Percentiles rank a stretch among this genome's conserved stretches.
Conservation (phyloP, 2,797 vertebrate genomes). For the Falco concolor region DNA sequence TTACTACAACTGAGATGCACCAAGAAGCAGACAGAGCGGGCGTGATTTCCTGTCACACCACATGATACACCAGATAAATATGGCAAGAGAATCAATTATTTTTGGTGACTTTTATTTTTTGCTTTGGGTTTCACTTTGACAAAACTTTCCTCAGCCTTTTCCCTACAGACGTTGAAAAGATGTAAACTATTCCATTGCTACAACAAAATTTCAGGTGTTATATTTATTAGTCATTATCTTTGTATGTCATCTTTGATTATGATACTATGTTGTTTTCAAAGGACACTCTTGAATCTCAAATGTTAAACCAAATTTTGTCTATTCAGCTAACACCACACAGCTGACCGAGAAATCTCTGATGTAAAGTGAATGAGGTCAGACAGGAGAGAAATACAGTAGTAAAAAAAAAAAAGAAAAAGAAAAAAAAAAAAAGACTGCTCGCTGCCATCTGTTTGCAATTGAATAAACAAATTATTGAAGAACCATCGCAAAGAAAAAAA, state of each 20-base stretch:
- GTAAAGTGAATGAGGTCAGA: neutral
- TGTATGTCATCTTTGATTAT: neutral
- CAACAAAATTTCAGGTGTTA: neutral
- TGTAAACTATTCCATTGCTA: neutral
- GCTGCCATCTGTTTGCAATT: neutral
- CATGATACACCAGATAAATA: neutral
- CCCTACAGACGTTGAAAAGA: neutral
- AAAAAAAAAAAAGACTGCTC: neutral
- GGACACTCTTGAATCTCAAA: neutral
- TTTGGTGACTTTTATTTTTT: neutral
- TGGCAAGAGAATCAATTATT: neutral
- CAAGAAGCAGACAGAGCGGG: neutral
- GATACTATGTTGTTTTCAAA: neutral
- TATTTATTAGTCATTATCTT: neutral
- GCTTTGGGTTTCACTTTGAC: neutral
- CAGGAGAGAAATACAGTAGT: neutral
- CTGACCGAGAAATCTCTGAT: neutral
- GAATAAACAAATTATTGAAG: conserved; percentile 5
- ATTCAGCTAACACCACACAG: neutral
- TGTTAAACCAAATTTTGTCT: neutral
- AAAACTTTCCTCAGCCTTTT: neutral
- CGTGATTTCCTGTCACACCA: neutral
- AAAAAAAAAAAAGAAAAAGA: neutral
- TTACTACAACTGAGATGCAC: neutral
- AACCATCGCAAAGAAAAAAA: neutral